Evolutionary conservation across 1,140 invertebrate species (phyloP).

Genomic region (Papilio aristodemus): DNA sequence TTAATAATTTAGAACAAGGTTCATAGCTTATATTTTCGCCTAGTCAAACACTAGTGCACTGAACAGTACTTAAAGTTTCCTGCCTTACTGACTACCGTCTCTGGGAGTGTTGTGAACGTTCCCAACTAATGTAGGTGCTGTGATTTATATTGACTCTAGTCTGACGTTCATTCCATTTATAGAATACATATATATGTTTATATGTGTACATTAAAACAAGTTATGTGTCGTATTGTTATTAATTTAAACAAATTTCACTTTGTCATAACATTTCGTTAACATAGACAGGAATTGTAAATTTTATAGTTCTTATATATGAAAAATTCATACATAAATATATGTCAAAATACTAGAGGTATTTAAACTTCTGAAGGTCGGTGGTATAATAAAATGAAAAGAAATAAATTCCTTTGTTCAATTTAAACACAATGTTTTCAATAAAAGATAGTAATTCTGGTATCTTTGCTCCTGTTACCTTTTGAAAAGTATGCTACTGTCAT

Average conservation of each 20-base stretch:
- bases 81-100: constrained; percentile 60
- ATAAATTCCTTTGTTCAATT: too few species aligned
- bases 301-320: background rate
- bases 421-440: too few species aligned
- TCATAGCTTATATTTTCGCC: too few species aligned
- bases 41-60: too few species aligned
- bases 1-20: background rate
- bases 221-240: background rate
- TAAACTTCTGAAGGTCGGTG: constrained; percentile 9
- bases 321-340: too few species aligned
- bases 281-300: constrained; percentile 6
- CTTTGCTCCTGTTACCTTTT: too few species aligned
- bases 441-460: too few species aligned
- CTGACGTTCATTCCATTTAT: constrained; percentile 54
- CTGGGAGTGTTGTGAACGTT: constrained; percentile 58
- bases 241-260: background rate
- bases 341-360: background rate
- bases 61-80: constrained; percentile 35
- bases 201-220: constrained; percentile 18
- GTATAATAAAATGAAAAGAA: too few species aligned
- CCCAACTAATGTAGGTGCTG: constrained; percentile 55
- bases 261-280: too few species aligned
- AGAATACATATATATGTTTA: constrained; percentile 29
- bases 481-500: too few species aligned
- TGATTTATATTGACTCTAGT: constrained; percentile 60